Base-by-base conservation (phyloP, 1,140 invertebrate genomes). In the Cyclargus thomasi region DNA sequence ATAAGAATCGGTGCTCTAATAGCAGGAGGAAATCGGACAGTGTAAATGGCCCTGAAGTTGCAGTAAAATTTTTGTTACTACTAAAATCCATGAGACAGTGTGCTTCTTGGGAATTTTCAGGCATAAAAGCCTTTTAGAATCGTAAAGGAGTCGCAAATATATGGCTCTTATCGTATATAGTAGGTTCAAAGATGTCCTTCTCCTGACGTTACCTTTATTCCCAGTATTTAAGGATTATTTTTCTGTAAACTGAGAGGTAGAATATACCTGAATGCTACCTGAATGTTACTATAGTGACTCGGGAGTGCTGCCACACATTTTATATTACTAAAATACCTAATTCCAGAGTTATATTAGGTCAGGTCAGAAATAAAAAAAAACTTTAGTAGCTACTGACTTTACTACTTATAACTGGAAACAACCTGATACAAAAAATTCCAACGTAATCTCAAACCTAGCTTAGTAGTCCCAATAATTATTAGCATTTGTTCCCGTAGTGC, bases 41-140 rank as follows among this genome's bases (percentile, higher is more conserved):
- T 59, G 17, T 59, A 59, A 59, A 59, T 16, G 53, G 1, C 55
- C 18, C 55, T 11, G 39, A 53, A 70, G 67, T 73, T 70, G 74
- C 71, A 74, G 70, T 79, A 76, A 77, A 77, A 71, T 75, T 76
- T 79, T 74, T 77, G 71, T 73, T 65, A 66, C 64, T 65, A 72
- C 72, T 79, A 79, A 79, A 79, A 75, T 70, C 72, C 70, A 62
- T 72, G 69, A 73, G 74, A 74, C 70, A 76, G 74, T 74, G 71
- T 71, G 63, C 64, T 70, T 21, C 70, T 79, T 74, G 74, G 76
- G 67, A 75, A 77, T 75, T 78, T 75, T 73, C 73, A 71, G 68
- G 72, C 71, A 79, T 77, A 79, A 75, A 74, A 76, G 69, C 71
- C 72, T 74, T 74, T 73, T 65, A 65, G 70, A 74, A 70, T 70